Conservation (phyloP, 2,797 vertebrate genomes). For the Taeniopygia guttata region DNA sequence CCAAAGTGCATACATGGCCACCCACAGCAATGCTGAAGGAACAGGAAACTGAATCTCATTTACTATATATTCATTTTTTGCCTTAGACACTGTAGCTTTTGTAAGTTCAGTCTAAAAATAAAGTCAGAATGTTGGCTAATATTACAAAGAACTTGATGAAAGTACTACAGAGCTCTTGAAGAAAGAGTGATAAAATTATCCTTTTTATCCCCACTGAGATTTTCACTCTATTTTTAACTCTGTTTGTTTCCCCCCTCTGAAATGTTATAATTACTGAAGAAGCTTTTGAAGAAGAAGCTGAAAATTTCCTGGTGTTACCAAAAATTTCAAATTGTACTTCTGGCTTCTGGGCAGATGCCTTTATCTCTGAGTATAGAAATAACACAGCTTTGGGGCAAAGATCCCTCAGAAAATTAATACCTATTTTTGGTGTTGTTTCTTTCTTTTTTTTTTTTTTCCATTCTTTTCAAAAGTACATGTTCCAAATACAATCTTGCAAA, state of each 20-base stretch:
- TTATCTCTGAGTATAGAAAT: not conserved
- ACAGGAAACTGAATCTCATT: not conserved
- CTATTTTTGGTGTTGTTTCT: not conserved
- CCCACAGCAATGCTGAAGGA: not conserved
- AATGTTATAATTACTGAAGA: not conserved
- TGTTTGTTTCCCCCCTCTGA: not conserved
- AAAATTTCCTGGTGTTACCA: not conserved
- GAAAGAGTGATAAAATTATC: not conserved
- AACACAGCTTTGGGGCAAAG: not conserved
- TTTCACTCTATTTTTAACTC: not conserved
- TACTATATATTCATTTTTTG: not conserved
- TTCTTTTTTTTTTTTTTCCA: not conserved
- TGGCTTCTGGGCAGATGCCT: not conserved
- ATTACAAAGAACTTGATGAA: conserved; percentile 23
- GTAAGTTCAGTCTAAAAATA: conserved; percentile 5
- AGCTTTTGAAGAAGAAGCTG: not conserved
- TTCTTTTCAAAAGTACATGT: not conserved
- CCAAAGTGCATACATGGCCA: not conserved
- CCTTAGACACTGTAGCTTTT: not conserved
- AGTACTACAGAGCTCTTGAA: not conserved
- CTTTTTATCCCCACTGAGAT: not conserved
- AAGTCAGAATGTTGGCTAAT: conserved; percentile 13
- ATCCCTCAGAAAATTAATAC: not conserved
- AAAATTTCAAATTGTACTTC: not conserved
- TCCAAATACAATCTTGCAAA: not conserved